A percentile compares a stretch with the other conserved stretches of the same genome.
phyloP scores from a whole-genome alignment of 2,113 vertebrate genomes.

The Dipodomys stephensi region DNA sequence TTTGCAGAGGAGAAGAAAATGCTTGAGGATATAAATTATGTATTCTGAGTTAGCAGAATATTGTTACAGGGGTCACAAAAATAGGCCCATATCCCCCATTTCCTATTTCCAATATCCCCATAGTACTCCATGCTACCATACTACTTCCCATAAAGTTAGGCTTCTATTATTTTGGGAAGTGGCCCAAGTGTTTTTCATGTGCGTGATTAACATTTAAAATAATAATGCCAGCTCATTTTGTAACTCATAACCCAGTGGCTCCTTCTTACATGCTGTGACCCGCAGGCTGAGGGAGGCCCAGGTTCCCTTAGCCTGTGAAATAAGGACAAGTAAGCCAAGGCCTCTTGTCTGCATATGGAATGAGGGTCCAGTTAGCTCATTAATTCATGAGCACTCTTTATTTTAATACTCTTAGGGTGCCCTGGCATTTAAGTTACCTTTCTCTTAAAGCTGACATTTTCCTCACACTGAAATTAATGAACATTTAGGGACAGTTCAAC shows the following conservation, averaged over 20 bases:
- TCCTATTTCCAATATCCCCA: not conserved
- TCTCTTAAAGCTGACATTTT: slow-evolving; percentile 83
- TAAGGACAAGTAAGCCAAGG: not conserved
- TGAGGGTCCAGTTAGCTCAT: slow-evolving; percentile 70
- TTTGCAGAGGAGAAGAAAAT: not conserved
- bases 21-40: not conserved
- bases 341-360: slow-evolving; percentile 51
- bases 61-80: not conserved
- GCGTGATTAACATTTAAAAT: slow-evolving; percentile 71
- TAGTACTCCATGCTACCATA: not conserved
- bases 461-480: slow-evolving; percentile 84
- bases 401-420: slow-evolving; percentile 78
- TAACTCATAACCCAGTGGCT: slow-evolving; percentile 34
- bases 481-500: slow-evolving; percentile 77
- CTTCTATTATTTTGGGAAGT: slow-evolving; percentile 67
- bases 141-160: not conserved
- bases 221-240: slow-evolving; percentile 64
- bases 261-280: not conserved
- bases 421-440: slow-evolving; percentile 83
- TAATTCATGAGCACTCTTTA: slow-evolving; percentile 82
- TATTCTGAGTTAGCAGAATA: not conserved
- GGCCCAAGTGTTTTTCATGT: slow-evolving; percentile 42
- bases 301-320: fast-evolving
- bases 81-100: fast-evolving
- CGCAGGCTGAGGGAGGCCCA: not conserved